Evolutionary conservation across 2,888 invertebrate species (phyloP).

Genomic region (Camptogramma bilineatum): DNA sequence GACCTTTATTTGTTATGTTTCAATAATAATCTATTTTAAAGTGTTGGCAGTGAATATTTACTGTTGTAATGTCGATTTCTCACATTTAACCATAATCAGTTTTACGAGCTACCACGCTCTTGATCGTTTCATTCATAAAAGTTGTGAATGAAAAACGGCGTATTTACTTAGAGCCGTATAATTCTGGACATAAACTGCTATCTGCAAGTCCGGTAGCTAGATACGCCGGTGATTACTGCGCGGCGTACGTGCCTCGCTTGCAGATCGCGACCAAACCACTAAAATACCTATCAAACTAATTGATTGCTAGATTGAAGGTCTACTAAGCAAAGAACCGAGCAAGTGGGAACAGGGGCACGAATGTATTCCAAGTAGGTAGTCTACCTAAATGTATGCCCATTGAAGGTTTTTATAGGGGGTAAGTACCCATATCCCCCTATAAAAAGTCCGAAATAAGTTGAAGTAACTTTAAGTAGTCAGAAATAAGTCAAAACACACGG

Average conservation of each 20-base stretch:
- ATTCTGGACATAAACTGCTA: neutral
- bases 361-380: neutral
- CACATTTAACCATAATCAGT: neutral
- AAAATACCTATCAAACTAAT: conserved; percentile 38
- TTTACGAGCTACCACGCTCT: neutral
- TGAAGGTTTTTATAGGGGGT: too few species aligned
- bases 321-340: conserved; percentile 6
- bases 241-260: conserved; percentile 62
- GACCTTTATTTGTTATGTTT: too few species aligned
- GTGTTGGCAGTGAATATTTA: neutral
- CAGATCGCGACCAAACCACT: conserved; percentile 48
- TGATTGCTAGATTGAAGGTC: conserved; percentile 27
- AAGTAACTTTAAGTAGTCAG: too few species aligned
- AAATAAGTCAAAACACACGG: too few species aligned
- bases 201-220: conserved; percentile 60
- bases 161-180: neutral
- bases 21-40: neutral
- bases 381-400: too few species aligned
- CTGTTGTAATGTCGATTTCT: neutral
- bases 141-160: neutral
- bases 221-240: conserved; percentile 65
- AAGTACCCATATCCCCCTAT: too few species aligned
- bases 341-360: neutral
- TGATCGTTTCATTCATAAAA: conserved; percentile 1
- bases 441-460: too few species aligned